A percentile compares a stretch with the other conserved stretches of the same genome.
phyloP scores from a whole-genome alignment of 2,113 vertebrate genomes.

The Dermatemys mawii region DNA sequence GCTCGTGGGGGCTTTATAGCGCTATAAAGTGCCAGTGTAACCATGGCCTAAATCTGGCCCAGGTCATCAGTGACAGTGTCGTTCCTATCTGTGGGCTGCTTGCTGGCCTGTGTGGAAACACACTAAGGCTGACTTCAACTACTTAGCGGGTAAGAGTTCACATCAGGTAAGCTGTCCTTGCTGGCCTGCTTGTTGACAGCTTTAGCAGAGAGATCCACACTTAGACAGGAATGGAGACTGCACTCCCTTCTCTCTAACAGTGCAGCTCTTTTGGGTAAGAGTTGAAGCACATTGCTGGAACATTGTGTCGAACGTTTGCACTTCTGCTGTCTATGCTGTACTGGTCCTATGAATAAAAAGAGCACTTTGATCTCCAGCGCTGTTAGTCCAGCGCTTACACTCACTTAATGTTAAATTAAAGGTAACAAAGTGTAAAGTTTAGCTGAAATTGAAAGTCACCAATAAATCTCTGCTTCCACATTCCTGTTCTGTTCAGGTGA shows the following conservation, averaged over 20 bases:
- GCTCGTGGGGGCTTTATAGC: too few species aligned
- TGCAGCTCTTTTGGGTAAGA: neutral
- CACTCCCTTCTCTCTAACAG: neutral
- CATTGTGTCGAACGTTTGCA: neutral
- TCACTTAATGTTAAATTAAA: neutral
- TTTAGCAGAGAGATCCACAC: neutral
- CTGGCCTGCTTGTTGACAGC: neutral
- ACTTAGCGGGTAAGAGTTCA: neutral
- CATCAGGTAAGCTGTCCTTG: neutral
- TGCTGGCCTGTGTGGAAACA: fast-evolving
- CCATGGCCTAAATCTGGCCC: neutral
- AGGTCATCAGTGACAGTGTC: neutral
- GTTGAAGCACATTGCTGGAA: fast-evolving
- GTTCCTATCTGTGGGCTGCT: neutral
- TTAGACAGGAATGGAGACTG: neutral
- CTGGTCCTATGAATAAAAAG: neutral
- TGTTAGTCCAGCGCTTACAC: neutral
- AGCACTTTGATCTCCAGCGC: neutral
- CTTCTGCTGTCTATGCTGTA: neutral
- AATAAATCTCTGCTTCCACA: neutral
- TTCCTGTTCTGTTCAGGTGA: neutral
- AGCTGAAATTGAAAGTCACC: neutral
- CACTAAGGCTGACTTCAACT: neutral
- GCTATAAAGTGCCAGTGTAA: too few species aligned
- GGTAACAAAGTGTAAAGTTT: neutral